Evolutionary conservation across 2,888 invertebrate genomes (phyloP), one percentile per base, ranked within the genome.

Genomic region (Cryptus armator): DNA sequence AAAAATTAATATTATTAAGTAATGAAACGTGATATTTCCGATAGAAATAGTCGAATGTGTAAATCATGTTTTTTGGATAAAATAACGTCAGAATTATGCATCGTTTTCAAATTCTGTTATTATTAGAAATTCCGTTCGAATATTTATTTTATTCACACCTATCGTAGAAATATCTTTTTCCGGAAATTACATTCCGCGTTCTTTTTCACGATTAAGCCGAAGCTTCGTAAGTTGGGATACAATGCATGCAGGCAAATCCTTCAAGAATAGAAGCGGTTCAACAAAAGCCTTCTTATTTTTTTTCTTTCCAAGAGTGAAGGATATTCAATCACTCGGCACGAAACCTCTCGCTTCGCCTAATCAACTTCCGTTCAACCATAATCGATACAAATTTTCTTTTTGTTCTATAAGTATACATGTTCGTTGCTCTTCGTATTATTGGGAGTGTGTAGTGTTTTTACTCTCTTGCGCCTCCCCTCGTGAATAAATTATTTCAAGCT

Each of bases 261-360:
- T 53, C 24, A 37, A 24, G 44, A 64, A 66, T 62, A 66, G 43
- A 56, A 19, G n/a, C 37, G 12, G 43, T 48, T 48, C 43, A 19
- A 37, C 48, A 53, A 72, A 53, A 68, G 67, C 43, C 44, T 43
- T 48, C 70, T 56, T 24, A 3, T 76, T 70, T 75, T 62, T 74
- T 44, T 44, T 37, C 64, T 62, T 32, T 19, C 29, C 29, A 44
- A 76, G 72, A 44, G 51, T 68, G 62, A 84, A 84, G 62, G 68
- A 81, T 78, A 81, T 84, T 77, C 84, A 84, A 81, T 84, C 77
- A 81, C 51, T 68, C 68, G 32, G 77, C 84, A 84, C 84, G 81
- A 84, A 74, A 77, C 77, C 80, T 71, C 83, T 76, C 37, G 37
- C 68, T 64, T 10, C 51, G 75, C 48, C 75, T 80, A 84, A 80